These are phyloP conservation scores for Solea senegalensis DNA, from an alignment of 2,113 vertebrate genomes.

Conservation along the genomic window DNA sequence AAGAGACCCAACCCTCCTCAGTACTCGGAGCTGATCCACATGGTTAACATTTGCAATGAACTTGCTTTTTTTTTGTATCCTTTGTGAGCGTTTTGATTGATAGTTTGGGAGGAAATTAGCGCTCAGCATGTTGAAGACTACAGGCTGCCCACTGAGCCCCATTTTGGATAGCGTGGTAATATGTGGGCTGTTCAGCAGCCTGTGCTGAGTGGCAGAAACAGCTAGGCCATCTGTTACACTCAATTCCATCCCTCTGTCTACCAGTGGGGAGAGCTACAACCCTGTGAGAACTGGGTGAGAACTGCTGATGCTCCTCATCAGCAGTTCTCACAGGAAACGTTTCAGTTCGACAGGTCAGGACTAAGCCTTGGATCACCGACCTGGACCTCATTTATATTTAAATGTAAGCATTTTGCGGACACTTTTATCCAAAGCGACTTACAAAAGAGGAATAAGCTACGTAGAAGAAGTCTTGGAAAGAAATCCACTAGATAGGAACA, in stretches of 20 bases:
- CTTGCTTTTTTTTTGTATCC: slow-evolving; percentile 22
- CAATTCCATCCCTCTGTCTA: slow-evolving; percentile 66
- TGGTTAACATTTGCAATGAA: slow-evolving; percentile 12
- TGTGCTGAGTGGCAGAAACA: slow-evolving; percentile 58
- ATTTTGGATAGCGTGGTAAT: slow-evolving; percentile 54
- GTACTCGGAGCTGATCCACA: slow-evolving; percentile 16
- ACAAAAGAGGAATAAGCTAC: too few species aligned
- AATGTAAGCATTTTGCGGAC: too few species aligned
- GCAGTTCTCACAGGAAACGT: slow-evolving; percentile 40
- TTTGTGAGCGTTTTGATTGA: slow-evolving; percentile 43
- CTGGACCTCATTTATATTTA: slow-evolving; percentile 31
- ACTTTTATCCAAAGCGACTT: too few species aligned
- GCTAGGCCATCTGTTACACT: slow-evolving; percentile 73
- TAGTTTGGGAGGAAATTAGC: slow-evolving; percentile 38
- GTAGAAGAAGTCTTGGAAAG: too few species aligned
- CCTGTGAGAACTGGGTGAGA: too few species aligned
- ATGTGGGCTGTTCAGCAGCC: slow-evolving; percentile 60
- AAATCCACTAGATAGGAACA: too few species aligned
- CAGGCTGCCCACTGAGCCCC: slow-evolving; percentile 51
- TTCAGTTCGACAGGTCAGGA: slow-evolving; percentile 62
- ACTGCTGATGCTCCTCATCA: too few species aligned
- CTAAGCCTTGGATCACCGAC: slow-evolving; percentile 40
- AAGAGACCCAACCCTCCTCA: slow-evolving; percentile 12
- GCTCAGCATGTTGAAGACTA: slow-evolving; percentile 58
- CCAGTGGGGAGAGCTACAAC: slow-evolving; percentile 40